A percentile compares a stretch with the other conserved stretches of the same genome.
Conservation (phyloP, 2,888 invertebrate species). For the Epiblema foenella region DNA sequence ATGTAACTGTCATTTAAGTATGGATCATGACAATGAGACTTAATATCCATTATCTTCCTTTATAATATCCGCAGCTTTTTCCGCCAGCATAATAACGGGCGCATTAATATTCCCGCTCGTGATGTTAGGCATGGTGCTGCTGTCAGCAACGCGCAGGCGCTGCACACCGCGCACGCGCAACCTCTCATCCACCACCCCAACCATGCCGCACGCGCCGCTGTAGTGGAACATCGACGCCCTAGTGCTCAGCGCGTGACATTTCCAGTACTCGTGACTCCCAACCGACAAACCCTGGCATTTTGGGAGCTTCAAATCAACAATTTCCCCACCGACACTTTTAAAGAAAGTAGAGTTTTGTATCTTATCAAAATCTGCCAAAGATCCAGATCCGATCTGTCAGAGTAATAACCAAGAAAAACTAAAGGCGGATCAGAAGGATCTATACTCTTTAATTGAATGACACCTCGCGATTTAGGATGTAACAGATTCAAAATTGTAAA, state of each 20-base stretch:
- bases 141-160: slow-evolving; percentile 55
- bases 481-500: slow-evolving; percentile 50
- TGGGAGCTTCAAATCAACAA: slow-evolving; percentile 53
- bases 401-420: slow-evolving; percentile 85
- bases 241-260: slow-evolving; percentile 86
- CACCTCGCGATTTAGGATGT: slow-evolving; percentile 80
- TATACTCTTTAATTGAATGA: slow-evolving; percentile 76
- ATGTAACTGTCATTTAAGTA: no score
- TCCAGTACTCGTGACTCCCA: slow-evolving; percentile 86
- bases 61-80: slow-evolving; percentile 50
- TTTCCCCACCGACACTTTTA: slow-evolving; percentile 55
- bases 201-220: slow-evolving; percentile 90
- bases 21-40: no score
- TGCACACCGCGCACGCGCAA: slow-evolving; percentile 62
- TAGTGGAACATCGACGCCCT: slow-evolving; percentile 89
- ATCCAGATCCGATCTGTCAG: slow-evolving; percentile 79
- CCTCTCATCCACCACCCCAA: slow-evolving; percentile 87
- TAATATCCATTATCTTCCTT: slow-evolving; percentile 35
- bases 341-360: slow-evolving; percentile 72
- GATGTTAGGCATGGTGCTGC: slow-evolving; percentile 78
- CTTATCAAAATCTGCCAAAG: slow-evolving; percentile 59
- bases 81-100: slow-evolving; percentile 61
- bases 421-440: slow-evolving; percentile 83
- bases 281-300: slow-evolving; percentile 53
- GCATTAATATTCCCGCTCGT: slow-evolving; percentile 84